These are phyloP conservation scores for Protodeltote pygarga DNA, from an alignment of 2,888 invertebrate genomes.

Conservation along the genomic window DNA sequence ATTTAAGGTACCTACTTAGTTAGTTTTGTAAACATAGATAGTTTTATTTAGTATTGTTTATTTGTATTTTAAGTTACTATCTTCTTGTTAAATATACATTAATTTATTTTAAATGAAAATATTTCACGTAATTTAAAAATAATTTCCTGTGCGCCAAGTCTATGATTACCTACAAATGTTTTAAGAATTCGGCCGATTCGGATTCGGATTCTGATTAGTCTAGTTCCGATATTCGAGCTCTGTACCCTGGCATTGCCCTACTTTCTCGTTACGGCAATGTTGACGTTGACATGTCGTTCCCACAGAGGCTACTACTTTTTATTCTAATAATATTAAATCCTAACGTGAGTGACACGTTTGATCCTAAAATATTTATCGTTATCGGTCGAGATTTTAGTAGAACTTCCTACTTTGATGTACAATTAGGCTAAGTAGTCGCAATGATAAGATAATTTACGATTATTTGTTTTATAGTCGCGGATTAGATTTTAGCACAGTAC, in stretches of 20 bases:
- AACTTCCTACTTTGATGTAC: conserved; percentile 17
- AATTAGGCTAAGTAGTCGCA: too few species aligned
- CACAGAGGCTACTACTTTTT: conserved; percentile 14
- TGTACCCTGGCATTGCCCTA: conserved; percentile 31
- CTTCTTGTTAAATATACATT: too few species aligned
- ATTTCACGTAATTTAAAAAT: conserved; percentile 13
- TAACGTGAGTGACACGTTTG: conserved; percentile 13
- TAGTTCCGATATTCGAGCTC: conserved; percentile 12
- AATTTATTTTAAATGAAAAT: too few species aligned
- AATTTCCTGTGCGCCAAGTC: too few species aligned
- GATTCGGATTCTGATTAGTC: neutral
- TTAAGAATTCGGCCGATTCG: conserved; percentile 12
- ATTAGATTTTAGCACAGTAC: too few species aligned
- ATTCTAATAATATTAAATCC: conserved; percentile 32
- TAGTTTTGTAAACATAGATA: too few species aligned
- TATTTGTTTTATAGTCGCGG: neutral
- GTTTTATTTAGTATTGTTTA: too few species aligned
- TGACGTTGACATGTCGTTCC: conserved; percentile 39
- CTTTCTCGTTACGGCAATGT: conserved; percentile 36
- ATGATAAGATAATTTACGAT: neutral
- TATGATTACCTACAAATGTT: too few species aligned
- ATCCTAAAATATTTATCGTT: conserved; percentile 18
- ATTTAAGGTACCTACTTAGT: too few species aligned
- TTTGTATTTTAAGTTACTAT: too few species aligned
- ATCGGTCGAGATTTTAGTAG: conserved; percentile 14